phyloP scores from a whole-genome alignment of 2,888 invertebrate genomes.

The Therioaphis trifolii region DNA sequence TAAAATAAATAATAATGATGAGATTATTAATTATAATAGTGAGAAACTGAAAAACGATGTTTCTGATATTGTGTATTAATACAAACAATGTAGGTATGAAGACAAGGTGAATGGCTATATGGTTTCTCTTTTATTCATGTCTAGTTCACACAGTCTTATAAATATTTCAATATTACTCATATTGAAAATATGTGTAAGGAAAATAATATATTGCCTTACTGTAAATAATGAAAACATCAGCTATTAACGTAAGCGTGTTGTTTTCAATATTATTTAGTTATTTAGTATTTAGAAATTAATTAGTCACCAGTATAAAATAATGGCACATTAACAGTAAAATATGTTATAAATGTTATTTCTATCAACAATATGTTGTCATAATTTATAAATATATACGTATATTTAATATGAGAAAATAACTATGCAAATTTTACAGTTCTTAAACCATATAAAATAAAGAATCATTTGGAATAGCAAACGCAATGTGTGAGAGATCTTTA shows the following conservation, averaged over 20 bases:
- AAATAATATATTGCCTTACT: not conserved
- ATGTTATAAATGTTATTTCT: not conserved
- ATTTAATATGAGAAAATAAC: too few species aligned
- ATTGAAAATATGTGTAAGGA: not conserved
- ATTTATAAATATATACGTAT: too few species aligned
- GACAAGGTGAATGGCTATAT: not conserved
- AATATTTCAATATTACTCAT: conserved; percentile 35
- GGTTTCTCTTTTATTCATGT: conserved; percentile 23
- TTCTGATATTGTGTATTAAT: not conserved
- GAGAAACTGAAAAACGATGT: conserved; percentile 12
- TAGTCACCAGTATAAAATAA: conserved; percentile 35
- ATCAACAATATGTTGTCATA: not conserved
- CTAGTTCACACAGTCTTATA: conserved; percentile 1
- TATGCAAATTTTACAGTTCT: too few species aligned
- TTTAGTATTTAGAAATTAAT: conserved; percentile 13
- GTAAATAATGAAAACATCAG: not conserved
- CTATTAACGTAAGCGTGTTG: not conserved
- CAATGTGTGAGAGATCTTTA: too few species aligned
- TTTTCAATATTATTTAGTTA: not conserved
- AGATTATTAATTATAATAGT: not conserved
- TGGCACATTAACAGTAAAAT: not conserved
- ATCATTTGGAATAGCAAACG: too few species aligned
- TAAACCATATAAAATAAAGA: too few species aligned
- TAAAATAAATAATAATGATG: too few species aligned
- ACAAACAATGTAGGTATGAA: not conserved